Evolutionary conservation across 2,797 vertebrate genomes (phyloP), one percentile per base, ranked within the genome.

Genomic region (Limosa lapponica): DNA sequence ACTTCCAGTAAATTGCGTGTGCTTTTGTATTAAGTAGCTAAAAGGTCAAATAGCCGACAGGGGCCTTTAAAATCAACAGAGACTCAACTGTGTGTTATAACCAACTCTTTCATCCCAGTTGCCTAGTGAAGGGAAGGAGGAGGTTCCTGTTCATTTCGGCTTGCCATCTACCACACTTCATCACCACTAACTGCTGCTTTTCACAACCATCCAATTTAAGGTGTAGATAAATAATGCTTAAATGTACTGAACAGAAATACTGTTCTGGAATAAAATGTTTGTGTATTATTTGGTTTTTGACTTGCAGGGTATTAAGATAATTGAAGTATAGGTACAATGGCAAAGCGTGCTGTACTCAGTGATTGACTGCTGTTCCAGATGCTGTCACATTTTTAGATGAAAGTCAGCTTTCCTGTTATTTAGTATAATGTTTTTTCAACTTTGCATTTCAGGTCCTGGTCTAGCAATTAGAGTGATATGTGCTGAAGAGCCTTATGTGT

Each of bases 381-480:
- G 52, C 52, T 70, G 55, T 24, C 57, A 6, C 6, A 0, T 32
- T 25, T 66, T 20, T 27, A 67, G 80, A 7, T 65, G 43, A 41
- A 51, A 52, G 18, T 17, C 17, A 22, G 11, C n/a, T 73, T 79
- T 16, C 19, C 9, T 65, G 10, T 20, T 44, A 4, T 6, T 36
- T 58, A 41, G 4, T 16, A 0, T 17, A 5, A 51, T 22, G 3
- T 8, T 54, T 52, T 58, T 61, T 23, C 79, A 71, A 46, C 2
- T 37, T 28, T 82, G 36, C 8, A 6, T 64, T 96, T 46, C 95
- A 99, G 99, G 99, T 96, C 99, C 99, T 34, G 99, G 99, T 71
- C 98, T 99, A 94, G 99, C 99, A 79, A 99, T 99, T 97, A 98
- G 99, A 95, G 99, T 99, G 91, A 99, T 99, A 97, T 99, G 99